Base-by-base conservation (phyloP, 2,888 invertebrate genomes). In the Heteropelma amictum region DNA sequence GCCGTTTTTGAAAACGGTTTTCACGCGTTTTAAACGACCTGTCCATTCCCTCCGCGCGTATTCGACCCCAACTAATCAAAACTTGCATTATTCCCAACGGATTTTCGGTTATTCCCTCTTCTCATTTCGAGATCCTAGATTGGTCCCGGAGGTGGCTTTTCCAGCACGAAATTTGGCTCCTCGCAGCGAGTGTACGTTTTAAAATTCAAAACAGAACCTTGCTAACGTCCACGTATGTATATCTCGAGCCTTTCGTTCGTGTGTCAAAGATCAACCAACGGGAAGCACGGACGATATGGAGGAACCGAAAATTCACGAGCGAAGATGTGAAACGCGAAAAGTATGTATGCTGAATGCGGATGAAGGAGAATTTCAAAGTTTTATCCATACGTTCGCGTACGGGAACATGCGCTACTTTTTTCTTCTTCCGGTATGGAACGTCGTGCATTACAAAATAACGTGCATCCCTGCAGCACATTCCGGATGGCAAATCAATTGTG, bases 161-260 rank as follows among this genome's bases (percentile, higher is more conserved):
- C 54, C 45, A 61, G 23, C 68, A 19, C 33, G 47, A 68, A 68
- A 40, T 61, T 61, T 53, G 47, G 26, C 8, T 42, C 45, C 42
- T 45, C 60, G 42, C 65, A 17, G 33, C n/a, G 23, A 56, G 33
- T 38, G 10, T 21, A 30, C 30, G 40, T 68, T 73, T 63, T 73
- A 51, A 73, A 73, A 68, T 73, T 73, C 72, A 73, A 61, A 73
- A 68, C 60, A 67, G 35, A 58, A 19, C 0, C 33, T 14, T 8
- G n/a, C 60, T 42, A n/a, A 26, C 58, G 14, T 56, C 40, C 23
- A 40, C 19, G 23, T 21, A 28, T 28, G 26, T 51, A 14, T 19
- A 28, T 33, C 23, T n/a, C n/a, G n/a, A n/a, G n/a, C n/a, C n/a
- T n/a, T 12, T 35, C 54, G 5, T 19, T 7, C 7, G 26, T 10